phyloP scores from a whole-genome alignment of 2,113 vertebrate genomes.

The Poeciliopsis retropinna region DNA sequence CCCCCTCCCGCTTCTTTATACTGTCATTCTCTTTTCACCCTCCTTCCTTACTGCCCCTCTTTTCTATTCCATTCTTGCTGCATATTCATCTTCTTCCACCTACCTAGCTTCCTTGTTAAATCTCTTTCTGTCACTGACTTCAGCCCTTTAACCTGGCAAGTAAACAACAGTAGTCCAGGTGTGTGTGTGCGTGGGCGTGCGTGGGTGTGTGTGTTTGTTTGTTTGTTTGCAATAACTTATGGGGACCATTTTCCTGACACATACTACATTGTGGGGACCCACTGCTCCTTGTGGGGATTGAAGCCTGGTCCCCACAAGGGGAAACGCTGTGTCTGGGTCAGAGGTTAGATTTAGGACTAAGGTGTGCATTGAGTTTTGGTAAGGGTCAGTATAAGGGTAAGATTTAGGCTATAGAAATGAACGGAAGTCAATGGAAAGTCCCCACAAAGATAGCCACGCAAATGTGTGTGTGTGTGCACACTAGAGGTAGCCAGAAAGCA shows the following conservation, averaged over 20 bases:
- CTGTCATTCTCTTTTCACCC: constrained; percentile 57
- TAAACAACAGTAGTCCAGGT: constrained; percentile 60
- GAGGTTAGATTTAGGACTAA: too few species aligned
- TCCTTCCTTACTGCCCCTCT: constrained; percentile 34
- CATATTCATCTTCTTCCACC: constrained; percentile 69
- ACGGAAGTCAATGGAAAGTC: too few species aligned
- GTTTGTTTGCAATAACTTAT: too few species aligned
- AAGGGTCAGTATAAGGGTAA: too few species aligned
- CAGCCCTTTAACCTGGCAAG: constrained; percentile 72
- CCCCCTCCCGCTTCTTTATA: constrained; percentile 56
- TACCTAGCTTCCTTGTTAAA: constrained; percentile 61
- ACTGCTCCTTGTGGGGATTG: too few species aligned
- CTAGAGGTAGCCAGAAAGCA: constrained; percentile 54
- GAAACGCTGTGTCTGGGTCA: too few species aligned
- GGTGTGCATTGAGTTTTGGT: too few species aligned
- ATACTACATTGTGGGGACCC: too few species aligned
- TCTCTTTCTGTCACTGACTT: constrained; percentile 68
- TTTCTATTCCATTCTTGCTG: constrained; percentile 48
- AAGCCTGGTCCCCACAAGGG: too few species aligned
- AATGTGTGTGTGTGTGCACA: background rate
- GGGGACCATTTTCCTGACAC: too few species aligned
- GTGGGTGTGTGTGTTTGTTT: constrained; percentile 23
- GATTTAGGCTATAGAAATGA: too few species aligned
- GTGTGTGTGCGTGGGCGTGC: constrained; percentile 30
- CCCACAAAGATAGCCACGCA: too few species aligned